These are phyloP conservation scores for Chaetodon auriga DNA, from an alignment of 2,113 vertebrate genomes.

Conservation along the genomic window DNA sequence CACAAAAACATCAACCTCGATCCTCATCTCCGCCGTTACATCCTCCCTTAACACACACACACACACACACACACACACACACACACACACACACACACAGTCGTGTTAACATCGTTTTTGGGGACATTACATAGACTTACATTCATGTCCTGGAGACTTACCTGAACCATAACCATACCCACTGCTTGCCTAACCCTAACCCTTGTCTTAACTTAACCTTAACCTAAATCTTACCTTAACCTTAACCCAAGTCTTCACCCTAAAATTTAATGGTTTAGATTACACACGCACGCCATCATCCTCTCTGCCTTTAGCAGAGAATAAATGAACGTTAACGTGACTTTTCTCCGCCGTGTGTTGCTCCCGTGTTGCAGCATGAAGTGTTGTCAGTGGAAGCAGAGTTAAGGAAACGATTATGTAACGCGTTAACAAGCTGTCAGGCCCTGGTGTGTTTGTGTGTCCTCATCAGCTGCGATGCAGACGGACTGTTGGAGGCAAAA, in stretches of 20 bases:
- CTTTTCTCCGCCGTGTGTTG: conserved; percentile 28
- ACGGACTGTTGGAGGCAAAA: neutral
- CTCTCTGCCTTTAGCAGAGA: conserved; percentile 19
- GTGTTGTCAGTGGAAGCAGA: conserved; percentile 12
- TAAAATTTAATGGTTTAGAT: too few relatives aligned
- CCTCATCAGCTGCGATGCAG: neutral
- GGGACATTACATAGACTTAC: too few relatives aligned
- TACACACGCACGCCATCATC: neutral
- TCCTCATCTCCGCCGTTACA: conserved; percentile 15
- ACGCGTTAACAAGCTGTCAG: conserved; percentile 25
- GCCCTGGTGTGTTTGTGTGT: conserved; percentile 10
- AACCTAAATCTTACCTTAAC: too few relatives aligned
- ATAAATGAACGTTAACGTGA: conserved; percentile 26
- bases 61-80: conserved; percentile 9
- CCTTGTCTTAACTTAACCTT: too few relatives aligned
- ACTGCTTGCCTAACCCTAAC: too few relatives aligned
- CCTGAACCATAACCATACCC: too few relatives aligned
- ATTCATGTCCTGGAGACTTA: too few relatives aligned
- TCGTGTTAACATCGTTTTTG: too few relatives aligned
- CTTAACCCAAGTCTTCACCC: too few relatives aligned
- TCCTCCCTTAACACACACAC: neutral
- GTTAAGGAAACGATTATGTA: conserved; percentile 32
- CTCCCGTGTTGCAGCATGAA: conserved; percentile 32
- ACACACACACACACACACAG: neutral
- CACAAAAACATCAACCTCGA: conserved; percentile 49